These are phyloP conservation scores for Bombus superbus DNA, from an alignment of 1,140 invertebrate genomes.

Conservation along the genomic window DNA sequence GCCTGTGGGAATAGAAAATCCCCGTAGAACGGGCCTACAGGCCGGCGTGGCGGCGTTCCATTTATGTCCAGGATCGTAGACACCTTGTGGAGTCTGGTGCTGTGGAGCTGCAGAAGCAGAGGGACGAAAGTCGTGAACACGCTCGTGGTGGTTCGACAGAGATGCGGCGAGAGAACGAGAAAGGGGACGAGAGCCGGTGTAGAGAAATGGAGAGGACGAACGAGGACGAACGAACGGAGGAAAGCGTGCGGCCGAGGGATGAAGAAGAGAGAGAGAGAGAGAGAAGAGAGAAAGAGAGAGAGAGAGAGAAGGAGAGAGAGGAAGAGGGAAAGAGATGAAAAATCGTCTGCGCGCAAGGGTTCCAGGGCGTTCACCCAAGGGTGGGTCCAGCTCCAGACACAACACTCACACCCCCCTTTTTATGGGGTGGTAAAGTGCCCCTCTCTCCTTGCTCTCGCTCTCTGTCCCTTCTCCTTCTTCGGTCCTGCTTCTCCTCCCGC, in stretches of 20 bases:
- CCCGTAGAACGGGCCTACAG: conserved; percentile 59
- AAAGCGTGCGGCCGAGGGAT: background rate
- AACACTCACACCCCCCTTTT: conserved; percentile 72
- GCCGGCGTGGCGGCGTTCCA: conserved; percentile 48
- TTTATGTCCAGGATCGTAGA: conserved; percentile 70
- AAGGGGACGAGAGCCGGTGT: conserved; percentile 6
- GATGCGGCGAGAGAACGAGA: background rate
- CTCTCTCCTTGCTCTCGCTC: conserved; percentile 60
- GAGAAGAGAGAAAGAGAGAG: background rate
- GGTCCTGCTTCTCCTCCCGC: conserved; percentile 16
- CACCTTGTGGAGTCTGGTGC: conserved; percentile 65
- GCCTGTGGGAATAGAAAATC: conserved; percentile 70
- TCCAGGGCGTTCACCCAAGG: conserved; percentile 71
- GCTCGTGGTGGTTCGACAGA: background rate
- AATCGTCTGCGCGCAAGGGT: conserved; percentile 67
- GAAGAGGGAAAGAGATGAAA: conserved; percentile 61
- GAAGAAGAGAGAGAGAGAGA: background rate
- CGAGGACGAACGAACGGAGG: conserved; percentile 9
- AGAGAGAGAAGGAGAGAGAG: background rate
- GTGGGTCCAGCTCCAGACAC: conserved; percentile 75
- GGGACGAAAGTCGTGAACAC: conserved; percentile 20
- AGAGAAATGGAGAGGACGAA: conserved; percentile 17
- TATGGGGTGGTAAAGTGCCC: conserved; percentile 65
- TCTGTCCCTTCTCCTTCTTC: conserved; percentile 33
- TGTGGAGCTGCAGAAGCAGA: conserved; percentile 15